phyloP scores from a whole-genome alignment of 1,140 invertebrate species.

The Drosophila ohnishii region DNA sequence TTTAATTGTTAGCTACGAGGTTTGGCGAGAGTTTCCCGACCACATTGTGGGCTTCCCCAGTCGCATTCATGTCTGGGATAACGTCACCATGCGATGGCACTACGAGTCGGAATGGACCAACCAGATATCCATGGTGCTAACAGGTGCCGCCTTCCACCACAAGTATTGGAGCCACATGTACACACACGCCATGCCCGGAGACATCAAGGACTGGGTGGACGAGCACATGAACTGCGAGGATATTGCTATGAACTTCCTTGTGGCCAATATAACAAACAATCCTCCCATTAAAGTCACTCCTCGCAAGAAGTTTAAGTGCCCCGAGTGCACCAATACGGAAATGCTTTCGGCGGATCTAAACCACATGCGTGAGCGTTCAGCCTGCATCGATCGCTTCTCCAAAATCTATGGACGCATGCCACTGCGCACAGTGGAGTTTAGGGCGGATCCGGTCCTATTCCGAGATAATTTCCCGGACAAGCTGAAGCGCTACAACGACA shows the following conservation, averaged over 20 bases:
- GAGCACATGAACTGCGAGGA: slow-evolving; percentile 97
- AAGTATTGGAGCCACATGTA: slow-evolving; percentile 97
- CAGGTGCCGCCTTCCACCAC: slow-evolving; percentile 96
- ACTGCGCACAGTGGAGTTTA: slow-evolving; percentile 93
- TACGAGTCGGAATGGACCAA: slow-evolving; percentile 98
- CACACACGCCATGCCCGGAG: slow-evolving; percentile 90
- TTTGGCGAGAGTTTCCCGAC: slow-evolving; percentile 97
- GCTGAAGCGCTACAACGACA: slow-evolving; percentile 94
- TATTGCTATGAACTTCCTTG: slow-evolving; percentile 97
- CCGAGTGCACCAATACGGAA: slow-evolving; percentile 96
- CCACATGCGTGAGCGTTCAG: slow-evolving; percentile 96
- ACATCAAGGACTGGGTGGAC: slow-evolving; percentile 93
- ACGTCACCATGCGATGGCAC: slow-evolving; percentile 91
- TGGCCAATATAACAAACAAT: slow-evolving; percentile 95
- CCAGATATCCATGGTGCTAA: slow-evolving; percentile 96
- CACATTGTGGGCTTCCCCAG: slow-evolving; percentile 96
- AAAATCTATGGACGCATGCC: slow-evolving; percentile 94
- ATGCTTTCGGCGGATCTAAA: slow-evolving; percentile 96
- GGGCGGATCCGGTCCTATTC: slow-evolving; percentile 97
- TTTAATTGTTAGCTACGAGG: slow-evolving; percentile 86
- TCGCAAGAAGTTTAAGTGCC: slow-evolving; percentile 99
- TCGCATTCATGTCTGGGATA: slow-evolving; percentile 95
- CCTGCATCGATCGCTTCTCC: slow-evolving; percentile 95
- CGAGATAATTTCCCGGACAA: slow-evolving; percentile 94
- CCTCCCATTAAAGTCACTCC: slow-evolving; percentile 98